Base-by-base conservation (phyloP, 2,888 invertebrate species). In the Callimorpha dominula region DNA sequence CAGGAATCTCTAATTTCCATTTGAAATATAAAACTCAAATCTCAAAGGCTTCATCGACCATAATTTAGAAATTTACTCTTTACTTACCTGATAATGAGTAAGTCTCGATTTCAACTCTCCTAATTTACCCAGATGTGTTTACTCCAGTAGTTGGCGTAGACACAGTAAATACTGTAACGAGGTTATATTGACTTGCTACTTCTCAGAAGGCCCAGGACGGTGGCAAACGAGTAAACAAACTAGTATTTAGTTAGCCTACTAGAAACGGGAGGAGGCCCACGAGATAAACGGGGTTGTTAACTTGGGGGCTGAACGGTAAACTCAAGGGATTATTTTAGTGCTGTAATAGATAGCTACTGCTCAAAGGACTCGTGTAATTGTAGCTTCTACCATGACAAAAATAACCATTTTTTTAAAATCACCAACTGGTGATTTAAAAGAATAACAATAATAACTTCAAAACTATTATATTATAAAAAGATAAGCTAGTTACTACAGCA, bases 181-280 rank as follows among this genome's bases (percentile, higher is more conserved):
- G 50, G 66, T 52, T 66, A 66, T 52, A 54, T 66, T 66, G 40
- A 66, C 66, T 50, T 52, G 40, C 12, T 52, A 67, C n/a, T 14
- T 67, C 17, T 66, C 52, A 7, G 42, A n/a, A 54, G 67, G 52
- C 52, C 52, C 54, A 42, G 15, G 67, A n/a, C 42, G 42, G 12
- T 31, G 40, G 42, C 7, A 42, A 64, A 64, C 11, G 42, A 67
- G 54, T n/a, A n/a, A 67, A 67, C 7, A 43, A 64, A 67, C 42
- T 52, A 54, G 42, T 67, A 54, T 43, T 54, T 54, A 52, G 17
- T 42, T 54, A 67, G 54, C n/a, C 52, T 20, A 52, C 40, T 52
- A 52, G 14, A 42, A 40, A 54, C 31, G n/a, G n/a, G n/a, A n/a
- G n/a, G n/a, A n/a, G n/a, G n/a, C n/a, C n/a, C 50, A 52, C 42